These are phyloP conservation scores for Arge pagana DNA, from an alignment of 2,888 invertebrate species.

Conservation along the genomic window DNA sequence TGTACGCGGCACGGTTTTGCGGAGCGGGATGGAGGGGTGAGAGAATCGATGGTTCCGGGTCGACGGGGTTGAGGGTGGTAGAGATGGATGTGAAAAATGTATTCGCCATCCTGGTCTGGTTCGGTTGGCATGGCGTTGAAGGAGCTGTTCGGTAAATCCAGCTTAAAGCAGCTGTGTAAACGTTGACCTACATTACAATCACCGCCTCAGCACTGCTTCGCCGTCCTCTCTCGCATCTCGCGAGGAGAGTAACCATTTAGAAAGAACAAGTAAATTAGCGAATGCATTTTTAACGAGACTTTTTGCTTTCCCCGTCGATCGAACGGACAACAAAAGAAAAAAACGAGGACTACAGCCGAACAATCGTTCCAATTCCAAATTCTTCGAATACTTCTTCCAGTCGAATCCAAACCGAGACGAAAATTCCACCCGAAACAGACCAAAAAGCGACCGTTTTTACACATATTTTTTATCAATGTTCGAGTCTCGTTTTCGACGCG, in stretches of 20 bases:
- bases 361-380: too few relatives aligned
- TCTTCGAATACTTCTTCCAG: too few relatives aligned
- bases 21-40: neutral
- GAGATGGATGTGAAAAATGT: conserved; percentile 46
- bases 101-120: conserved; percentile 54
- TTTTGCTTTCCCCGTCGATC: too few relatives aligned
- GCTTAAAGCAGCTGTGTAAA: conserved; percentile 56
- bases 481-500: too few relatives aligned
- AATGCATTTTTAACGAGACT: too few relatives aligned
- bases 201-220: conserved; percentile 32
- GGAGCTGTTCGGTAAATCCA: conserved; percentile 55
- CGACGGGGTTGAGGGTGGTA: conserved; percentile 19
- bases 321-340: too few relatives aligned
- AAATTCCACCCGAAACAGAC: too few relatives aligned
- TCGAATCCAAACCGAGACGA: too few relatives aligned
- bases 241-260: neutral
- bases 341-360: too few relatives aligned
- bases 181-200: conserved; percentile 56
- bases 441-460: too few relatives aligned
- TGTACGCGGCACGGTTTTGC: neutral
- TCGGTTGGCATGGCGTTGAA: conserved; percentile 45
- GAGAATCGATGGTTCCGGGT: conserved; percentile 8
- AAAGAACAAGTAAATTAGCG: too few relatives aligned
- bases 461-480: too few relatives aligned
- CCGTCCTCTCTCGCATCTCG: neutral